These are phyloP conservation scores for Sebastes aleutianus DNA, from an alignment of 2,797 vertebrate genomes.

Conservation along the genomic window DNA sequence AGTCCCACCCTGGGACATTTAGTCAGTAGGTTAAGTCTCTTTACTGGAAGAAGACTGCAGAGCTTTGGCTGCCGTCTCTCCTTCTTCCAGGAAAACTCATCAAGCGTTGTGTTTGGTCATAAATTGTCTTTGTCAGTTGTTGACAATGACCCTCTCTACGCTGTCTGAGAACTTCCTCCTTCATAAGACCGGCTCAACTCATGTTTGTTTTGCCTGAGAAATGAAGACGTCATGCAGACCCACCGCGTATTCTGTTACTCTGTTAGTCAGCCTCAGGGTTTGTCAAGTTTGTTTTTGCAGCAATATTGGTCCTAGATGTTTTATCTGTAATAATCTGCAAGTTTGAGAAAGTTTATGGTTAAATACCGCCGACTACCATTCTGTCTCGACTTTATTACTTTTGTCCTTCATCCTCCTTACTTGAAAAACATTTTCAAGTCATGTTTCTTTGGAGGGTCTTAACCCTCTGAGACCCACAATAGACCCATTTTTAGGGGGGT, in stretches of 20 bases:
- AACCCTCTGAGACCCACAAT: too few species aligned
- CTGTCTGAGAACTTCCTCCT: neutral
- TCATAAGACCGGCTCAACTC: neutral
- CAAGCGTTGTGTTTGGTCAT: neutral
- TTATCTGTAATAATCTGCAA: neutral
- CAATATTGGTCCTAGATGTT: neutral
- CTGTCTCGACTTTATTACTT: neutral
- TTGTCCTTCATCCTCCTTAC: neutral
- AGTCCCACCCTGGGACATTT: neutral
- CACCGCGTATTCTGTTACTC: neutral
- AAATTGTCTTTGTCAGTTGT: neutral
- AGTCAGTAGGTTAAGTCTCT: neutral
- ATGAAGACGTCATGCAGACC: neutral
- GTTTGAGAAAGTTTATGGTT: neutral
- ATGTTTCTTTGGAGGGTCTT: neutral
- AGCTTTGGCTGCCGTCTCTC: neutral
- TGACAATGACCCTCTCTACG: neutral
- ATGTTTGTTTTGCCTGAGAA: neutral
- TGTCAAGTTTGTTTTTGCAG: neutral
- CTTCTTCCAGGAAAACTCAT: constrained; percentile 36
- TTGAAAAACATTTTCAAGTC: neutral
- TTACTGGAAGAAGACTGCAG: constrained; percentile 24
- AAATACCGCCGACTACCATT: neutral
- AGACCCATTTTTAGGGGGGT: too few species aligned
- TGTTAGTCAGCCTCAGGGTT: neutral